Base-by-base conservation (phyloP, 1,140 invertebrate species). In the Drosophila repletoides region DNA sequence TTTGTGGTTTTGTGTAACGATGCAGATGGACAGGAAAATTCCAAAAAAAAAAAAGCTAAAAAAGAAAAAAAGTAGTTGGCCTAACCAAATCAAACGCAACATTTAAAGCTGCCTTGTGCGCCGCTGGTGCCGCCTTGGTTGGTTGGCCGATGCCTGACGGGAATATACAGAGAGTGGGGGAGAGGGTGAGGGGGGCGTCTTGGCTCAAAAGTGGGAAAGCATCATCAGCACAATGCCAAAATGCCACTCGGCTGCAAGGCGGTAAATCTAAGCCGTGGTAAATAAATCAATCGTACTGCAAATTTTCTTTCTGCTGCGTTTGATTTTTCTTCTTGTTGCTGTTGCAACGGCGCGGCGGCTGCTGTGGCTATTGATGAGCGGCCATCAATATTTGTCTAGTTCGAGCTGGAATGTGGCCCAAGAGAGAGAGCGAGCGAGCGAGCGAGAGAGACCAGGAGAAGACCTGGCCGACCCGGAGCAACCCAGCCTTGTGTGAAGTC, bases 1-100 rank as follows among this genome's bases (percentile, higher is more conserved):
- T 87, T 87, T 87, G 81, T 88, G 81, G 81, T 87, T 87, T 87
- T 87, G 80, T 86, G 80, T 86, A 86, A 80, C 75, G 80, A 80
- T 80, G 80, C 72, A 72, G 41, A 46, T 45, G 65, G 59, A 71
- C 56, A 65, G 60, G 52, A 48, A 65, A 38, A 51, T 51, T 41
- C 38, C 48, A 63, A 53, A 24, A 48, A 45, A 29, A 28, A 46
- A 46, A 52, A 55, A 22, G 7, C 34, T 3, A 38, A 5, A 40
- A 41, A 24, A 31, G n/a, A 2, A 29, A 3, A 31, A 45, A 24
- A 15, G 61, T 43, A 66, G 73, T 69, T 80, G 79, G 74, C 53
- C 79, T 77, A 83, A 77, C 70, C 52, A 83, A 83, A 79, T 86
- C 80, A 84, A 84, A 84, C 77, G 80, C 80, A 84, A 74, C 80